These are phyloP conservation scores for Tetramorium alpestre DNA, from an alignment of 1,140 invertebrate species.

Conservation along the genomic window DNA sequence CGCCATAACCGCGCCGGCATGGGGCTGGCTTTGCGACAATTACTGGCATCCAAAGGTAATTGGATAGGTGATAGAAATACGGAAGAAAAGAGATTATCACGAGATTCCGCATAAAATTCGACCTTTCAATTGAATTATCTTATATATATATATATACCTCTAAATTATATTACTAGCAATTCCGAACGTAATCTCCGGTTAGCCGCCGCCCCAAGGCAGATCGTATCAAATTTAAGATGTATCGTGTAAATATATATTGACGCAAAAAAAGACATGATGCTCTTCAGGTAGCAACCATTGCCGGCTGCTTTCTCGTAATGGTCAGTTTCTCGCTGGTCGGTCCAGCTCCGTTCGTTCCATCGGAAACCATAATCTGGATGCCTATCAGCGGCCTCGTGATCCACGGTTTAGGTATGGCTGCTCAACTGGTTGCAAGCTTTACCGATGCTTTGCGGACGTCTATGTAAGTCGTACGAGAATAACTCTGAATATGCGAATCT, in stretches of 20 bases:
- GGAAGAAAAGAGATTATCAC: neutral
- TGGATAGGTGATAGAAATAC: neutral
- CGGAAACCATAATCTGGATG: slow-evolving; percentile 88
- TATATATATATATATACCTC: no score
- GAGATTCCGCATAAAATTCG: neutral
- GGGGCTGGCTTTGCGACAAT: slow-evolving; percentile 93
- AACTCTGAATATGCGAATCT: neutral
- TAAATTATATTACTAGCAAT: neutral
- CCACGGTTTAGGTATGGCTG: slow-evolving; percentile 93
- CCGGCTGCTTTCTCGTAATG: slow-evolving; percentile 89
- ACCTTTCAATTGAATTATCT: neutral
- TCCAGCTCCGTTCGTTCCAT: slow-evolving; percentile 90
- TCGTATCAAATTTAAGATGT: slow-evolving; percentile 1
- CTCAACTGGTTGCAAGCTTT: slow-evolving; percentile 93
- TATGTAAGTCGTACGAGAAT: slow-evolving; percentile 86
- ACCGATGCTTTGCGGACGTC: slow-evolving; percentile 92
- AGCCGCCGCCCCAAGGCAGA: neutral
- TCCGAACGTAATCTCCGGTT: neutral
- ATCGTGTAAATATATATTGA: neutral
- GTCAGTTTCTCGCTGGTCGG: slow-evolving; percentile 91
- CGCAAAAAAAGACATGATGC: neutral
- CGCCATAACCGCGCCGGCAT: slow-evolving; percentile 92
- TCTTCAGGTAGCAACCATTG: slow-evolving; percentile 87
- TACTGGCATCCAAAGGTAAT: slow-evolving; percentile 87
- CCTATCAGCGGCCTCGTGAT: slow-evolving; percentile 90